Evolutionary conservation across 2,888 invertebrate species (phyloP), one percentile per base, ranked within the genome.

Genomic region (Timandra comae): DNA sequence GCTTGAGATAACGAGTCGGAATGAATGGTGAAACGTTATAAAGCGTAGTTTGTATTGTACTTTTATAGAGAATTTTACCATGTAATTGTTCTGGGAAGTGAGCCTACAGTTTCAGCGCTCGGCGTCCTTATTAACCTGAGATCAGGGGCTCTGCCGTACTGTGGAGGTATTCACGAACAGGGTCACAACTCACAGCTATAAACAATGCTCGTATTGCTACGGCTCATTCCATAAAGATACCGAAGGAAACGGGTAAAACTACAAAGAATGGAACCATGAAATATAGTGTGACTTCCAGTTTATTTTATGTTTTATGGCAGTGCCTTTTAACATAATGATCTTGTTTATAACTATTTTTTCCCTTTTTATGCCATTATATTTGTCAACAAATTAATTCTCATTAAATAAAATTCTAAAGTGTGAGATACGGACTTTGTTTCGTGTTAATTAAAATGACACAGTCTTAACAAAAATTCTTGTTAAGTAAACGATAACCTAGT

Each of bases 1-100:
- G 57, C 52, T 60, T 53, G 70, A 76, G 74, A 78, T 82, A 84
- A 80, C 72, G 75, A 80, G 73, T 64, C 50, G 69, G 64, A 65
- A 65, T 53, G 56, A 67, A 57, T 56, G 56, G 55, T 58, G 59
- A 56, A 68, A 67, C 54, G 52, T 58, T 63, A 55, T 43, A 49
- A 56, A 59, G 56, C 52, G 49, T 48, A 29, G 46, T 46, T 40
- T 46, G 41, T 38, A 54, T 49, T 57, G 56, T 51, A 38, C 46
- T 49, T 36, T 52, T 42, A 50, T 46, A 54, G 51, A 60, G 52
- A 59, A 53, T 55, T 44, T 49, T 49, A 43, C 50, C 49, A 41
- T 58, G 56, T 58, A 60, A 54, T 59, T 52, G 49, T 46, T 51
- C 45, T 52, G 44, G 56, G 51, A 47, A 56, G 49, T 49, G 52